Evolutionary conservation across 2,797 vertebrate species (phyloP).

Genomic region (Microtus agrestis): DNA sequence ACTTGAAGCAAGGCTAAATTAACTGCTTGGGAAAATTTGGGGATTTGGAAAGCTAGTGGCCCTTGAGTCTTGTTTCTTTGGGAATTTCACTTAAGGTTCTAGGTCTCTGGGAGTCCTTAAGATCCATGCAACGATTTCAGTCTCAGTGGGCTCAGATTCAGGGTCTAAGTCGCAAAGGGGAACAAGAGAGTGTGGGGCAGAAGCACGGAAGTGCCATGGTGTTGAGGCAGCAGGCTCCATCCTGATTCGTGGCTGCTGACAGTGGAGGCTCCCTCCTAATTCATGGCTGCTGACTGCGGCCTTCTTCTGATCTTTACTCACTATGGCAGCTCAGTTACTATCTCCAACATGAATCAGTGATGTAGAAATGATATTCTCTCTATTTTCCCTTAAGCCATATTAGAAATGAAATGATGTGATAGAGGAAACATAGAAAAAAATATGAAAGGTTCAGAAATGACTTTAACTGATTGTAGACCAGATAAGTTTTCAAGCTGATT

Average conservation of each 20-base stretch:
- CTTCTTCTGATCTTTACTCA: background rate
- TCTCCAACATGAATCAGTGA: background rate
- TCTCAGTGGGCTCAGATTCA: background rate
- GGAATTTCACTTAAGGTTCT: background rate
- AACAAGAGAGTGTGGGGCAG: background rate
- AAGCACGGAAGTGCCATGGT: accelerated
- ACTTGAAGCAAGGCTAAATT: background rate
- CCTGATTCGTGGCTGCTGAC: background rate
- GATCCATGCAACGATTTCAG: background rate
- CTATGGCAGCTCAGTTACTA: background rate
- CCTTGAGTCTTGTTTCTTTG: background rate
- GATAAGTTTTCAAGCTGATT: background rate
- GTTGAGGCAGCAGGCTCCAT: background rate
- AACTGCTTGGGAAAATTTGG: background rate
- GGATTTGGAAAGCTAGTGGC: background rate
- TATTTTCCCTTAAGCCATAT: background rate
- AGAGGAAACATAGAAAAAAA: background rate
- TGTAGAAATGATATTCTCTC: background rate
- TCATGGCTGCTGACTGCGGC: background rate
- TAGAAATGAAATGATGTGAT: background rate
- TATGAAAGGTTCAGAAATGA: background rate
- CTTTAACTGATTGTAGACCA: background rate
- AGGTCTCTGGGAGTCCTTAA: background rate
- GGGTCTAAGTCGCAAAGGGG: background rate
- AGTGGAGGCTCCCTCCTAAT: background rate